phyloP scores from a whole-genome alignment of 2,888 invertebrate species.

The Papilio protenor region DNA sequence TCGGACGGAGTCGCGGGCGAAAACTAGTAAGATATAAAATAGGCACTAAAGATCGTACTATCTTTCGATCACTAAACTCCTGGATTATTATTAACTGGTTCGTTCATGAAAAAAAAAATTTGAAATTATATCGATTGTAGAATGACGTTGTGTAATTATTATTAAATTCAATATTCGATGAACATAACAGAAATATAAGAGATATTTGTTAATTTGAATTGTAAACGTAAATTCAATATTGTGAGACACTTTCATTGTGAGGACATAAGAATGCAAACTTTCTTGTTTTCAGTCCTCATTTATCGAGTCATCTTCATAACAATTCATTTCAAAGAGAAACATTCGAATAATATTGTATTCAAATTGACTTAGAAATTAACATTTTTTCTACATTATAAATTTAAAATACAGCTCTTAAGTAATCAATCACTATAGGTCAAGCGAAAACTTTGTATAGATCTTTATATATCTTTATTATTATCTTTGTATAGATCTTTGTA shows the following conservation, averaged over 20 bases:
- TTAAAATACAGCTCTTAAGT: too few relatives aligned
- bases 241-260: not conserved
- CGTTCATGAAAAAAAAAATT: not conserved
- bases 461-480: too few relatives aligned
- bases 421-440: too few relatives aligned
- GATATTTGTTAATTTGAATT: not conserved
- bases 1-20: too few relatives aligned
- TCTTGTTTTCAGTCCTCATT: not conserved
- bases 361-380: not conserved
- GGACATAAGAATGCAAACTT: slow-evolving; percentile 1
- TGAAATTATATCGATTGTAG: not conserved
- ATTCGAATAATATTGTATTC: not conserved
- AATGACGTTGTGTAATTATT: not conserved
- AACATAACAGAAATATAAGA: not conserved
- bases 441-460: too few relatives aligned
- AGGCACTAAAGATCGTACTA: too few relatives aligned
- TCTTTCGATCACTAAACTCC: too few relatives aligned
- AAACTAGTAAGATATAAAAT: too few relatives aligned
- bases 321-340: slow-evolving; percentile 6
- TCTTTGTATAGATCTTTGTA: too few relatives aligned
- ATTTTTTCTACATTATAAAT: too few relatives aligned
- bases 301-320: slow-evolving; percentile 7
- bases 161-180: not conserved
- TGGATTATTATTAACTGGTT: not conserved
- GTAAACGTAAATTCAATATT: not conserved